Base-by-base conservation (phyloP, 2,888 invertebrate genomes). In the Thymelicus sylvestris region DNA sequence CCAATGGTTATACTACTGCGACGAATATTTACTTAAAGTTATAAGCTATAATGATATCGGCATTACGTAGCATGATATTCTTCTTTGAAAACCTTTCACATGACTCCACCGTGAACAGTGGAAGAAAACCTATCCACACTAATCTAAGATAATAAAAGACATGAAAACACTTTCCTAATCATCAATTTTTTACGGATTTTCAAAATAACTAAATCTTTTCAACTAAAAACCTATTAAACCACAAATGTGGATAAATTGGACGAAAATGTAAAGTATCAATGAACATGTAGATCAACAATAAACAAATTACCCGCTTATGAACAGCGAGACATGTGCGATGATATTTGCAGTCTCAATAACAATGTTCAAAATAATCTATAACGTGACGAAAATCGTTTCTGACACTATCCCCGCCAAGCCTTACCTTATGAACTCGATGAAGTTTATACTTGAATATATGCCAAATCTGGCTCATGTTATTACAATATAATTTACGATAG, bases 21-120 rank as follows among this genome's bases (percentile, higher is more conserved):
- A 70, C 66, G 44, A 47, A 31, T 44, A 55, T 39, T 59, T 65
- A 66, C 47, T 66, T 66, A 61, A 71, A 52, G 60, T 66, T 71
- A 71, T 41, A 65, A 71, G 70, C 66, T 52, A 61, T 65, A 59
- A 61, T 71, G 70, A 71, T 71, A 71, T 66, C 61, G 52, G 66
- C 52, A 44, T 66, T 71, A 71, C 70, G 66, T 71, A 66, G 61
- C 70, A 71, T 65, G 60, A 71, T 70, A 65, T 70, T 52, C n/a
- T 13, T 38, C 38, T 59, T 19, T 57, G 10, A 39, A 59, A 59
- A 39, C 13, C 39, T 59, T 59, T n/a, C 38, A 2, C n/a, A 59
- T n/a, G 59, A 39, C 19, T 59, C 7, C 13, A 38, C n/a, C 7
- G 38, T n/a, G 7, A 24, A 24, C 12, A 55, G 55, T 55, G 55